Percentiles rank a stretch among this genome's conserved stretches.
Evolutionary conservation across 2,113 vertebrate genomes (phyloP).

Genomic region (Thermophis baileyi): DNA sequence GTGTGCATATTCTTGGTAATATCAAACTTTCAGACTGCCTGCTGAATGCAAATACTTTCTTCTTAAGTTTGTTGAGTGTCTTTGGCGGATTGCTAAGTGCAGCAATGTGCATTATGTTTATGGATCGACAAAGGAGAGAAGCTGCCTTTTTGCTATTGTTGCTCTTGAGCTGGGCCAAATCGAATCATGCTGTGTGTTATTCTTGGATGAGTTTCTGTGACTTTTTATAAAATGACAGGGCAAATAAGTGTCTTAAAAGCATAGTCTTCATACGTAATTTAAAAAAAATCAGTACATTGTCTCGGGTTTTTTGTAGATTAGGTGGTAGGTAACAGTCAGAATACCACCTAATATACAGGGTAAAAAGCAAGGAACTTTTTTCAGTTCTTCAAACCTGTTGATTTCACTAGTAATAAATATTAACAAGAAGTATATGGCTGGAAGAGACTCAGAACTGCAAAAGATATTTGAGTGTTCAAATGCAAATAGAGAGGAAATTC

Average conservation of each 20-base stretch:
- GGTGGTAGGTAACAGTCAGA: not conserved
- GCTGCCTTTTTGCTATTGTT: not conserved
- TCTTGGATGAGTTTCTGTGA: not conserved
- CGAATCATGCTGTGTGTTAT: not conserved
- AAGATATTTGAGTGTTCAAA: not conserved
- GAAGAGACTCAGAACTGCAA: not conserved
- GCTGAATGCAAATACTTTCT: not conserved
- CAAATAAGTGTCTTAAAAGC: not conserved
- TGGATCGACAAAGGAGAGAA: not conserved
- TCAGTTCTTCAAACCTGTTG: not conserved
- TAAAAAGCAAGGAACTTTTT: not conserved
- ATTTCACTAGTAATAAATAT: rapidly evolving
- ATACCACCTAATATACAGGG: not conserved
- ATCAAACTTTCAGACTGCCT: not conserved
- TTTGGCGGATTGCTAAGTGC: not conserved
- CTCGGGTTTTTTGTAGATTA: not conserved
- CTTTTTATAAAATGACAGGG: not conserved
- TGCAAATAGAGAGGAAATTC: slow-evolving; percentile 1
- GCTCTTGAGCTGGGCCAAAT: not conserved
- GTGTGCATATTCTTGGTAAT: not conserved
- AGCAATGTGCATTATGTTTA: not conserved
- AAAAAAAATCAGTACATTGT: not conserved
- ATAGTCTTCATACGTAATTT: not conserved
- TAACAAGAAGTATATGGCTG: rapidly evolving
- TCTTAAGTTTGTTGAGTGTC: not conserved